phyloP scores from a whole-genome alignment of 1,140 invertebrate genomes.

The Watersipora subatra region DNA sequence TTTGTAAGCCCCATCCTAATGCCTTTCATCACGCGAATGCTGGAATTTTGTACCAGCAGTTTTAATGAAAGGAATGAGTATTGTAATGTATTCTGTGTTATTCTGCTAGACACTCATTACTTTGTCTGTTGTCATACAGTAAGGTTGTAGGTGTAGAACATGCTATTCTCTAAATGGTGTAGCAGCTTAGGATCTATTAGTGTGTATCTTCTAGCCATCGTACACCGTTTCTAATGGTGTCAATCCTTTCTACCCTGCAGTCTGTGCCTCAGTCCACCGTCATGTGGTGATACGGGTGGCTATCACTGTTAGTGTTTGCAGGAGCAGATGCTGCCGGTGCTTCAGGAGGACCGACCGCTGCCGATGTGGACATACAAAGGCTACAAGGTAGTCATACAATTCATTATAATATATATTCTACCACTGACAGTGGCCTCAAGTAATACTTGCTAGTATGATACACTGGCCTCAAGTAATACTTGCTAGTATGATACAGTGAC shows the following conservation, averaged over 20 bases:
- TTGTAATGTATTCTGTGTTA: too few relatives aligned
- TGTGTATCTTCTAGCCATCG: neutral
- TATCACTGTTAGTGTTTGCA: neutral
- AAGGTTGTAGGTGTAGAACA: neutral
- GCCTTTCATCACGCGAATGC: too few relatives aligned
- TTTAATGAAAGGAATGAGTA: too few relatives aligned
- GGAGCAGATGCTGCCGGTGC: neutral
- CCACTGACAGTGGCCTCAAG: neutral
- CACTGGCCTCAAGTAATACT: neutral
- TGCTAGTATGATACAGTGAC: neutral
- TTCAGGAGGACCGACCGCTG: conserved; percentile 3
- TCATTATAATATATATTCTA: neutral
- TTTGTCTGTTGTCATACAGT: too few relatives aligned
- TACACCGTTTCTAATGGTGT: neutral
- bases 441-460: neutral
- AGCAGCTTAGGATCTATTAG: neutral
- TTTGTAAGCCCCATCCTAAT: too few relatives aligned
- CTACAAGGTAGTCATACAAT: conserved; percentile 54
- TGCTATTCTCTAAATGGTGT: neutral
- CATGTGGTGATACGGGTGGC: neutral
- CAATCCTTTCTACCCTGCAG: neutral
- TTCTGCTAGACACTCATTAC: too few relatives aligned
- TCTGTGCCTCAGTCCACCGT: neutral
- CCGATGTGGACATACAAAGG: conserved; percentile 59
- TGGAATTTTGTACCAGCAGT: too few relatives aligned